Conservation (phyloP, 2,113 vertebrate genomes). For the Butorides virescens region DNA sequence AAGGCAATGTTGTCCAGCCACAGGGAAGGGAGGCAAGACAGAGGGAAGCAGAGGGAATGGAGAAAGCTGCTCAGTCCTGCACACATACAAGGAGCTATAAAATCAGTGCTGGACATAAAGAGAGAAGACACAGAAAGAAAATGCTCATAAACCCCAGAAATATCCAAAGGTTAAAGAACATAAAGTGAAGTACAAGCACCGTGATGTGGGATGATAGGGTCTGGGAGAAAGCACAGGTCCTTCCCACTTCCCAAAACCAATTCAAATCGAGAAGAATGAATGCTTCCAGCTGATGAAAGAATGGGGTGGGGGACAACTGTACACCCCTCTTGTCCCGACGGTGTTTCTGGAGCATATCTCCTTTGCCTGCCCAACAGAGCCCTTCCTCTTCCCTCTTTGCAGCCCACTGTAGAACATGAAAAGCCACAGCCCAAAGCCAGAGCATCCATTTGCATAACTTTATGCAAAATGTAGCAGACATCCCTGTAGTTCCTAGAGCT, state of each 20-base stretch:
- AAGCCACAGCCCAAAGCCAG: neutral
- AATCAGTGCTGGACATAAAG: neutral
- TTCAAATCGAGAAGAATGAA: neutral
- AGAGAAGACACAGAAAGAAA: neutral
- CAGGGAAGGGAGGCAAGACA: neutral
- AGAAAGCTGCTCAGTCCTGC: neutral
- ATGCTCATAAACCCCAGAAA: neutral
- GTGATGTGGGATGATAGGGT: neutral
- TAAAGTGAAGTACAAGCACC: neutral
- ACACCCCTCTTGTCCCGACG: rapidly evolving
- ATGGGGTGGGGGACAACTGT: neutral
- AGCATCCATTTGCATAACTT: neutral
- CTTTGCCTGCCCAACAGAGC: neutral
- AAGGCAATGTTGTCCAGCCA: rapidly evolving
- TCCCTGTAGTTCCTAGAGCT: neutral
- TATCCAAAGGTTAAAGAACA: neutral
- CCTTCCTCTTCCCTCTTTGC: neutral
- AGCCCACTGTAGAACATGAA: neutral
- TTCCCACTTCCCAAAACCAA: neutral
- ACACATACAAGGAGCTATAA: neutral
- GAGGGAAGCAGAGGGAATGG: neutral
- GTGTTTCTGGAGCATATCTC: neutral
- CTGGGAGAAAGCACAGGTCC: neutral
- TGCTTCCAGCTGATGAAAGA: neutral
- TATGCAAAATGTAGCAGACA: neutral